Base-by-base conservation (phyloP, 2,113 vertebrate genomes). In the Zosterops lateralis region DNA sequence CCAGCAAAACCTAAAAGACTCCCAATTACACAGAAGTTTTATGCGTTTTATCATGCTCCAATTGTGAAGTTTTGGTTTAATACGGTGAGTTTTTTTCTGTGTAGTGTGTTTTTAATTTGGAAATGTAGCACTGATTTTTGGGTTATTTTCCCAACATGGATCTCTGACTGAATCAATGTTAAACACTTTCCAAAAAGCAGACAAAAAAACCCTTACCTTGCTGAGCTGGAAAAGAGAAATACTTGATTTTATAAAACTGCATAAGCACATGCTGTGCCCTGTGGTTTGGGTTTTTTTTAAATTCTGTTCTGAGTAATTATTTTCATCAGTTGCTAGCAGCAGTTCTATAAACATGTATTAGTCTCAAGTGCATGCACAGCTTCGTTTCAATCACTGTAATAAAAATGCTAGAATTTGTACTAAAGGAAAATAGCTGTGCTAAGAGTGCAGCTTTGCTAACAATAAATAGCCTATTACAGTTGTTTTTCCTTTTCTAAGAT, bases 31-130 rank as follows among this genome's bases (percentile, higher is more conserved):
- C 98, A 99, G 89, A 99, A 99, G 88, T 99, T 99, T 93, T 99
- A 99, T 84, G 98, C 99, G 36, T 99, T 99, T 97, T 99, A 99
- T 98, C 99, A 99, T 73, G 99, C 99, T 75, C 99, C 99, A 54
- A 99, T 99, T 90, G 99, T 99, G 95, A 99, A 99, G 97, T 99
- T 99, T 97, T 99, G 99, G 99, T 99, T 98, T 97, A 99, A 99
- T 95, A 99, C 99, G 95, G 99, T 99, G 97, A 97, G 98, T 91
- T 95, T 94, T 92, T 11, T 82, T 67, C 18, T 51, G 10, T 45
- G 14, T 44, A 38, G 25, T 20, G 15, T 38, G 11, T 42, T 10
- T 84, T 82, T 78, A 42, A 13, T 73, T 91, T 87, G 53, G 28
- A 87, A 65, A 77, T 40, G 9, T 53, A 34, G 20, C 42, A 17